A percentile compares a stretch with the other conserved stretches of the same genome.
These are phyloP conservation scores for Tamandua tetradactyla DNA, from an alignment of 2,797 vertebrate species.

Conservation along the genomic window DNA sequence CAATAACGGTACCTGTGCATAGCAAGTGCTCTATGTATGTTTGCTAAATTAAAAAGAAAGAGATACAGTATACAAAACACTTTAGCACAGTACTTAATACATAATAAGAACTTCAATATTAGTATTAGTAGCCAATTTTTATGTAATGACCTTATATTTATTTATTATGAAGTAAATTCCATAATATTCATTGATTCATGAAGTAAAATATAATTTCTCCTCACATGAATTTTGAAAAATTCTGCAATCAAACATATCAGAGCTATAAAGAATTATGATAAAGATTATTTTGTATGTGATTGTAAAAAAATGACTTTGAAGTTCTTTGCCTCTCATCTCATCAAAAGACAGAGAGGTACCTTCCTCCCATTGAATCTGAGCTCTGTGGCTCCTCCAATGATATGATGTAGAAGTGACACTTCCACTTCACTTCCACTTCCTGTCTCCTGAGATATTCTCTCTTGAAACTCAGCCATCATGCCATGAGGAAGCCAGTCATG, in stretches of 20 bases:
- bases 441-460: background rate
- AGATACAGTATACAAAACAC: background rate
- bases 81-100: background rate
- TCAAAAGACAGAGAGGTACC: background rate
- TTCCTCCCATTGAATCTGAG: background rate
- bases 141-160: background rate
- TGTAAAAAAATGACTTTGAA: background rate
- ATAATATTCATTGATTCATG: too few relatives aligned
- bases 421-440: background rate
- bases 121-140: conserved; percentile 1
- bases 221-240: conserved; percentile 1
- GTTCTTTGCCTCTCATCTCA: background rate
- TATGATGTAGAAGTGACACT: background rate
- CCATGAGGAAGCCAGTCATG: background rate
- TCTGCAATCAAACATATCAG: conserved; percentile 13
- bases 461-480: background rate
- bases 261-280: too few relatives aligned
- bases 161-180: too few relatives aligned
- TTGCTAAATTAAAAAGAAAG: background rate
- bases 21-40: background rate
- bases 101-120: conserved; percentile 16
- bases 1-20: background rate
- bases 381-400: background rate
- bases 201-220: background rate
- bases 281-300: background rate